A percentile compares a stretch with the other conserved stretches of the same genome.
These are phyloP conservation scores for Eupsittula cactorum DNA, from an alignment of 2,113 vertebrate species.

Conservation along the genomic window DNA sequence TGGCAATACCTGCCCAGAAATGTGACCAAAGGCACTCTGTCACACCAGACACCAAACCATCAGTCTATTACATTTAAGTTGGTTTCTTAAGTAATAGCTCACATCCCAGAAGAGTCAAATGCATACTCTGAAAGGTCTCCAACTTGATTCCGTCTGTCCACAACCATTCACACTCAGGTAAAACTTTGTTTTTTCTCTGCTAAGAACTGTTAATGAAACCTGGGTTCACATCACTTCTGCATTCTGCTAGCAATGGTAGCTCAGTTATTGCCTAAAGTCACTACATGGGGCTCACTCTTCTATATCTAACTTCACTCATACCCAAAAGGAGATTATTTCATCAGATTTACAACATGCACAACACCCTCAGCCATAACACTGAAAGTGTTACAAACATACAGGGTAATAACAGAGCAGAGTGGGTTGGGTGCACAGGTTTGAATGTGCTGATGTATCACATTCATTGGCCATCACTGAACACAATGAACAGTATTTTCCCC, in stretches of 20 bases:
- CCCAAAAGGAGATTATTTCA: background rate
- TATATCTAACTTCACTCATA: background rate
- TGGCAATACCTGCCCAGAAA: background rate
- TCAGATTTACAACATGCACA: background rate
- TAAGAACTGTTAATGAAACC: background rate
- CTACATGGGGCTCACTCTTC: background rate
- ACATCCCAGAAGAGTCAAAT: background rate
- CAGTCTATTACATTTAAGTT: background rate
- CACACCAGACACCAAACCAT: background rate
- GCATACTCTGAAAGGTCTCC: background rate
- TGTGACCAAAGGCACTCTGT: background rate
- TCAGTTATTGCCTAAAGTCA: background rate
- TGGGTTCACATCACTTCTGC: background rate
- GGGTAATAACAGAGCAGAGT: background rate
- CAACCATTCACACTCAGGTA: background rate
- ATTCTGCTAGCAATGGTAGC: background rate
- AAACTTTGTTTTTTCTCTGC: background rate
- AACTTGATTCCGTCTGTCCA: background rate
- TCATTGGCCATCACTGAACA: constrained; percentile 40
- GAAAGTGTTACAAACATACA: background rate
- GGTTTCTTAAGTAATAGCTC: background rate
- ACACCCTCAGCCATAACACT: background rate
- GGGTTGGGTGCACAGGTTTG: background rate
- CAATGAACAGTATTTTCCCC: constrained; percentile 11
- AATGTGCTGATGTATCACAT: constrained; percentile 13